Conservation (phyloP, 1,140 invertebrate genomes). For the Stegodyphus dumicola region DNA sequence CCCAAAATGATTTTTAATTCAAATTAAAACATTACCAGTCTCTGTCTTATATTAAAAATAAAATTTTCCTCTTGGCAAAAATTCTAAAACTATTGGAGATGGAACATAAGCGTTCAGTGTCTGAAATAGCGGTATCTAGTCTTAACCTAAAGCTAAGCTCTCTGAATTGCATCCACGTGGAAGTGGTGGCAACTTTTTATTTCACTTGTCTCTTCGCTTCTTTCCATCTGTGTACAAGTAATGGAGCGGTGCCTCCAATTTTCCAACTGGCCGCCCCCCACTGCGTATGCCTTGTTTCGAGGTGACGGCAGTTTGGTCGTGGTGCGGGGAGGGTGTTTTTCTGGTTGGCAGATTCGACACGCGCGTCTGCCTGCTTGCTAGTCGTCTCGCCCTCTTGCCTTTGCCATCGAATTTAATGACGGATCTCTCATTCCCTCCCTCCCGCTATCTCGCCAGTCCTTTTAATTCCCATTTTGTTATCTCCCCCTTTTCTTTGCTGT, state of each 20-base stretch:
- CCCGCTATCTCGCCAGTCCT: slow-evolving; percentile 9
- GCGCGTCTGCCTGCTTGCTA: slow-evolving; percentile 44
- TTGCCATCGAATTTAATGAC: slow-evolving; percentile 51
- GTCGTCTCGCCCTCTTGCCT: slow-evolving; percentile 23
- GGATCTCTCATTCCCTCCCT: slow-evolving; percentile 3
- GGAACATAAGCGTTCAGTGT: too few species aligned
- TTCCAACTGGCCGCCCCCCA: slow-evolving; percentile 60
- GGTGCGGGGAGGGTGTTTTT: slow-evolving; percentile 49
- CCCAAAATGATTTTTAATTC: too few species aligned
- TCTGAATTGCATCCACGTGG: background rate
- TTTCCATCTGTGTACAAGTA: slow-evolving; percentile 12
- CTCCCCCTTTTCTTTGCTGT: slow-evolving; percentile 19
- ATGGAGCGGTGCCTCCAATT: slow-evolving; percentile 58
- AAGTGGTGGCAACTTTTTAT: slow-evolving; percentile 21
- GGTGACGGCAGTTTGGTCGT: slow-evolving; percentile 42
- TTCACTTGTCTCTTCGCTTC: slow-evolving; percentile 38
- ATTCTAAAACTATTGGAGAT: too few species aligned
- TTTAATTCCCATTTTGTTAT: slow-evolving; percentile 59
- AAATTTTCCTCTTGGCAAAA: too few species aligned
- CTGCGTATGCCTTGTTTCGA: slow-evolving; percentile 52
- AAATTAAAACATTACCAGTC: too few species aligned
- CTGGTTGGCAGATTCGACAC: slow-evolving; percentile 55
- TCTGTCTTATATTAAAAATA: too few species aligned
- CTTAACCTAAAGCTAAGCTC: too few species aligned
- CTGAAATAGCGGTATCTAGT: too few species aligned